Evolutionary conservation across 2,888 invertebrate genomes (phyloP).

Genomic region (Tenthredo mesomela): DNA sequence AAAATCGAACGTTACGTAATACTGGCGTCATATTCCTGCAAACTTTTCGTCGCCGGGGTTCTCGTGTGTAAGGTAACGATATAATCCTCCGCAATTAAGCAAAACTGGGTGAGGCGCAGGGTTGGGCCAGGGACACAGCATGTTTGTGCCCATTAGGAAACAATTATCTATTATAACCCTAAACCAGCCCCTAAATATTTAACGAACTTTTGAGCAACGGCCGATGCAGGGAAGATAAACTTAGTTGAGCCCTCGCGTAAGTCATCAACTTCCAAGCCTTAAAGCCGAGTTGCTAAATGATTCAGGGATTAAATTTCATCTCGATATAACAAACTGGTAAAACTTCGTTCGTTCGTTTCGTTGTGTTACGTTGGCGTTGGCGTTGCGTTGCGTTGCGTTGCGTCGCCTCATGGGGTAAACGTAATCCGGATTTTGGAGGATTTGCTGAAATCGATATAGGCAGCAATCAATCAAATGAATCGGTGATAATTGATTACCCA

Average conservation of each 20-base stretch:
- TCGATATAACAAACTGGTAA: slow-evolving; percentile 40
- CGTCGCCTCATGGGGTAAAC: not conserved
- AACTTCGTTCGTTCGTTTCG: slow-evolving; percentile 14
- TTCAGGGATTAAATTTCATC: slow-evolving; percentile 42
- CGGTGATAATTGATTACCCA: slow-evolving; percentile 40
- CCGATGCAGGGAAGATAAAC: not conserved
- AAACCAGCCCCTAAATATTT: slow-evolving; percentile 13
- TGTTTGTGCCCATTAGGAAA: slow-evolving; percentile 52
- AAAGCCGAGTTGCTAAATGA: slow-evolving; percentile 29
- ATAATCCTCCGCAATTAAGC: slow-evolving; percentile 43
- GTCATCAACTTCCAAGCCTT: slow-evolving; percentile 1
- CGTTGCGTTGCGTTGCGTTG: not conserved
- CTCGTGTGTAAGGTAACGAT: slow-evolving; percentile 1
- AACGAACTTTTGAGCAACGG: slow-evolving; percentile 7
- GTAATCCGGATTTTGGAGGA: slow-evolving; percentile 33
- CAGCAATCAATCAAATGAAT: slow-evolving; percentile 44
- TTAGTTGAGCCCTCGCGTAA: not conserved
- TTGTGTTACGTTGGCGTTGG: not conserved
- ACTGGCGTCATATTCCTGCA: not conserved
- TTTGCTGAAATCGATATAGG: not conserved
- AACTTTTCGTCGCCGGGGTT: not conserved
- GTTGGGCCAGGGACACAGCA: slow-evolving; percentile 28
- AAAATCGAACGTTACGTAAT: not conserved
- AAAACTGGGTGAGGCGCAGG: slow-evolving; percentile 50
- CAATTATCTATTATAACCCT: slow-evolving; percentile 46